Evolutionary conservation across 2,797 vertebrate species (phyloP).

Genomic region (Hydrophis major): DNA sequence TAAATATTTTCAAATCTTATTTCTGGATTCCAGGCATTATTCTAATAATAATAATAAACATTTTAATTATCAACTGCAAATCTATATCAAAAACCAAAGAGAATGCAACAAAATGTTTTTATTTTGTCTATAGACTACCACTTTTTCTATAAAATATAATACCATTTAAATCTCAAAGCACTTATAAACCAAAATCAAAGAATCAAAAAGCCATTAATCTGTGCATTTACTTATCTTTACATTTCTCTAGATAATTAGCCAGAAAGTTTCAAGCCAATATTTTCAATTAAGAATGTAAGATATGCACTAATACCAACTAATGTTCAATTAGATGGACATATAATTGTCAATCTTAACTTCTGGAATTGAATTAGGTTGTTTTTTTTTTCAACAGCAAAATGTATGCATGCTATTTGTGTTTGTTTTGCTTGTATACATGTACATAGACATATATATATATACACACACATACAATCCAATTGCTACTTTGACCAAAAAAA

Average conservation of each 20-base stretch:
- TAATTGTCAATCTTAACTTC: background rate
- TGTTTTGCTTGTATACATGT: background rate
- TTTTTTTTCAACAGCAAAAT: background rate
- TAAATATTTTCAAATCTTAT: background rate
- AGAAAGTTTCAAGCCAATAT: slow-evolving; percentile 11
- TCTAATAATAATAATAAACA: background rate
- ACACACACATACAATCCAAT: background rate
- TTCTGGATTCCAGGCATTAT: background rate
- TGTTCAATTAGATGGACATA: background rate
- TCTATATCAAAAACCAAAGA: background rate
- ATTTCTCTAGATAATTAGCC: slow-evolving; percentile 44
- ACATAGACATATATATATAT: background rate
- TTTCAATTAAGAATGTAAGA: slow-evolving; percentile 1
- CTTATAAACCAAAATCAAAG: background rate
- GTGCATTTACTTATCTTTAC: background rate
- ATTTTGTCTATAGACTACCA: slow-evolving; percentile 4
- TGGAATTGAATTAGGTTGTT: background rate
- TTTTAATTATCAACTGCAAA: slow-evolving; percentile 7
- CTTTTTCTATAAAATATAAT: background rate
- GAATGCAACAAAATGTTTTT: background rate
- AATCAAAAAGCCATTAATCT: background rate
- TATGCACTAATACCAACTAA: background rate
- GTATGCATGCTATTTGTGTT: background rate
- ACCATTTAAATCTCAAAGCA: background rate
- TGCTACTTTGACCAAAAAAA: slow-evolving; percentile 33